Percentiles rank a stretch among this genome's conserved stretches.
Conservation (phyloP, 2,888 invertebrate species). For the Eupithecia tripunctaria region DNA sequence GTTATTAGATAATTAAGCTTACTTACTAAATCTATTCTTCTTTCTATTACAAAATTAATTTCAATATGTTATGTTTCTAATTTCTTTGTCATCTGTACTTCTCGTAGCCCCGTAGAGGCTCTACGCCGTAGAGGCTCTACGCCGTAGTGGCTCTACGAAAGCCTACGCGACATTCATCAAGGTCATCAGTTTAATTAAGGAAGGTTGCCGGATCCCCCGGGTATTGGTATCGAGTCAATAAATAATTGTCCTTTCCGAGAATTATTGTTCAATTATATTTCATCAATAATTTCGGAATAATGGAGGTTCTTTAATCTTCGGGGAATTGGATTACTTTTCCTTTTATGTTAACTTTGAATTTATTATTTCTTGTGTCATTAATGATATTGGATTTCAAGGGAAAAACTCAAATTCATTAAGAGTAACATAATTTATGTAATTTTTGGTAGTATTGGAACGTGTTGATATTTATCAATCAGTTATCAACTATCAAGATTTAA, state of each 20-base stretch:
- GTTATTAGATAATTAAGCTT: too few species aligned
- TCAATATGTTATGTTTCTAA: neutral
- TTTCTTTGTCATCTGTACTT: neutral
- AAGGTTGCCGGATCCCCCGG: neutral
- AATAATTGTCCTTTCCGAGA: slow-evolving; percentile 17
- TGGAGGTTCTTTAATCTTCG: neutral
- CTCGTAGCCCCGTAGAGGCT: slow-evolving; percentile 13
- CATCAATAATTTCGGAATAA: slow-evolving; percentile 20
- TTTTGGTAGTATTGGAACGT: neutral
- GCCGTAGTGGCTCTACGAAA: slow-evolving; percentile 29
- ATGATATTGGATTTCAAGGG: neutral
- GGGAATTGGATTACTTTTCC: neutral
- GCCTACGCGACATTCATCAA: slow-evolving; percentile 21
- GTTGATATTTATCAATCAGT: neutral
- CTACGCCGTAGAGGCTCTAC: neutral
- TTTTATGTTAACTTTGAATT: neutral
- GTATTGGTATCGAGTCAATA: slow-evolving; percentile 16
- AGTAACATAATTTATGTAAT: neutral
- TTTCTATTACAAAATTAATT: neutral
- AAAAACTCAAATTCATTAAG: neutral
- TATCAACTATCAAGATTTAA: neutral
- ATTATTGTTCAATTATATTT: slow-evolving; percentile 15
- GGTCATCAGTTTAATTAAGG: slow-evolving; percentile 26
- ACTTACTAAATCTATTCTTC: neutral
- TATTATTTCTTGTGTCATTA: neutral